Evolutionary conservation across 2,113 vertebrate genomes (phyloP), one percentile per base, ranked within the genome.

Genomic region (Parus major): DNA sequence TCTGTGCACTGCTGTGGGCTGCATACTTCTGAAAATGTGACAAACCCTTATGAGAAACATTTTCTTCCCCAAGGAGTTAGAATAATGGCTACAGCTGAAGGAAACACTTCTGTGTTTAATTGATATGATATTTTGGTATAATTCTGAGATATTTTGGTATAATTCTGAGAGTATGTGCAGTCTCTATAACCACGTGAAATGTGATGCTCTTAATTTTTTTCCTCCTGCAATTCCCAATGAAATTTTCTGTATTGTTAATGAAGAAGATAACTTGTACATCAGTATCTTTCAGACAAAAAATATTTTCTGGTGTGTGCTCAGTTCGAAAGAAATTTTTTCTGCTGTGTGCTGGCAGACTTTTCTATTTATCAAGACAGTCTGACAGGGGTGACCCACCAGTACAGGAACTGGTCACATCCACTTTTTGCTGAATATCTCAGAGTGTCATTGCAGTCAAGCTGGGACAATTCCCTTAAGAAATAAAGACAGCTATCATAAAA

Each of bases 341-440:
- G n/a, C 50, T 92, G 29, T 83, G 36, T 94, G 50, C 95, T 97
- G 95, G 90, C 94, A 78, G 78, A 61, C 86, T 88, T 91, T 71
- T 82, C 50, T 75, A 35, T 93, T 97, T 94, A 94, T 94, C 80
- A 92, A 44, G 27, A n/a, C 39, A 52, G 17, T 77, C 85, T 97
- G 93, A 91, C 91, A 93, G 68, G 55, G 64, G 66, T 92, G 86
- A 95, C 85, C 83, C 41, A 12, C 60, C 88, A 97, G 91, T 73
- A 69, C 92, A 82, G 81, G 86, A 90, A 75, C 79, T 86, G 80
- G 87, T 96, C 92, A 90, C 83, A 68, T 79, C 87, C 95, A 73
- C 90, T 96, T 90, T 87, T 78, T 89, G 57, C 79, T 96, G 70
- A 64, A 64, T 36, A 24, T 94, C 71, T 96, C 91, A 28, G 57